Evolutionary conservation across 2,797 vertebrate genomes (phyloP).

Genomic region (Liparis tanakae): DNA sequence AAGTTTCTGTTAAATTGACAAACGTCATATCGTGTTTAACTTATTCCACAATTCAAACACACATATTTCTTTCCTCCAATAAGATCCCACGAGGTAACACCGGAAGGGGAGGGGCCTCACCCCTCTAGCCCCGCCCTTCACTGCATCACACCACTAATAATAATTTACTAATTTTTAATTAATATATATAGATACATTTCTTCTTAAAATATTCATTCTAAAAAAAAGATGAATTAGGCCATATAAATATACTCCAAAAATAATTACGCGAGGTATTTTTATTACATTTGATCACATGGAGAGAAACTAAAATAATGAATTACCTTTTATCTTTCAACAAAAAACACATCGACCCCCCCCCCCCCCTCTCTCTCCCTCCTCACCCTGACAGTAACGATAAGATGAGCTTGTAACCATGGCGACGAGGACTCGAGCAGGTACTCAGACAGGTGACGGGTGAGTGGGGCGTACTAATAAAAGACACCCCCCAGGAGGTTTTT

Average conservation of each 20-base stretch:
- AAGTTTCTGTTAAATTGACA: too few species aligned
- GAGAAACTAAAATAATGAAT: slow-evolving; percentile 38
- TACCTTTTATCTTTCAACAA: slow-evolving; percentile 69
- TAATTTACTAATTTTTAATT: slow-evolving; percentile 4
- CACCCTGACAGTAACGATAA: slow-evolving; percentile 10
- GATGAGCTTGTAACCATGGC: slow-evolving; percentile 56
- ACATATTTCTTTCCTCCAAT: too few species aligned
- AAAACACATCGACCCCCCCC: slow-evolving; percentile 14
- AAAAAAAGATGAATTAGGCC: neutral
- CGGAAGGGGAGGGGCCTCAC: neutral
- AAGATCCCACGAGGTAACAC: too few species aligned
- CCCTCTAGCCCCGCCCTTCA: neutral
- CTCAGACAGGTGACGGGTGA: slow-evolving; percentile 47
- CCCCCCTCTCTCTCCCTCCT: too few species aligned
- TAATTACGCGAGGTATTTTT: slow-evolving; percentile 69
- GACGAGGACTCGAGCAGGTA: slow-evolving; percentile 46
- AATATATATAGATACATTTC: slow-evolving; percentile 5
- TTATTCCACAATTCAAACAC: neutral
- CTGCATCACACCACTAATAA: slow-evolving; percentile 15
- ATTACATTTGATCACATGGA: slow-evolving; percentile 46
- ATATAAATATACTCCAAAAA: slow-evolving; percentile 67
- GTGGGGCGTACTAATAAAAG: slow-evolving; percentile 50
- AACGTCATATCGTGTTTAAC: too few species aligned
- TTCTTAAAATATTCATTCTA: slow-evolving; percentile 18
- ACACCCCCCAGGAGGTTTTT: slow-evolving; percentile 17